A percentile compares a stretch with the other conserved stretches of the same genome.
Evolutionary conservation across 2,888 invertebrate species (phyloP).

Genomic region (Elysia crispata): DNA sequence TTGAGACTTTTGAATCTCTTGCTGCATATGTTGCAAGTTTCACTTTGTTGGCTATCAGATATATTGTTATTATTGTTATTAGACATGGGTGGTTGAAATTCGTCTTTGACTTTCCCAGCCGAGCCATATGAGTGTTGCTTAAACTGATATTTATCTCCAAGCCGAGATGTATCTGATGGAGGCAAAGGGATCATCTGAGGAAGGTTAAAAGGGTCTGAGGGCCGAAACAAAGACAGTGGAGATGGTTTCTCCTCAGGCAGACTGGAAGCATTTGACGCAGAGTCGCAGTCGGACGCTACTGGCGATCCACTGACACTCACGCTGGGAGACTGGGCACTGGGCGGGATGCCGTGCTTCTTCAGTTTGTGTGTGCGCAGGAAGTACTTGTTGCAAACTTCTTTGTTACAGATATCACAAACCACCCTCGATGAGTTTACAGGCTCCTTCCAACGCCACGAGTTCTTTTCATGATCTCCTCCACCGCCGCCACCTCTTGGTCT

Average conservation of each 20-base stretch:
- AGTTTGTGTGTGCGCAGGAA: constrained; percentile 77
- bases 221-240: background rate
- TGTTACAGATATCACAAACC: constrained; percentile 76
- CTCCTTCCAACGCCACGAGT: constrained; percentile 73
- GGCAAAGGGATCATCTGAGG: constrained; percentile 50
- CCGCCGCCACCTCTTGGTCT: constrained; percentile 35
- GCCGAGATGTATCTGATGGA: constrained; percentile 36
- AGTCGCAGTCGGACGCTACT: constrained; percentile 67
- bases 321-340: constrained; percentile 66
- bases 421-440: constrained; percentile 73
- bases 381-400: constrained; percentile 78
- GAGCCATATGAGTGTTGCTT: constrained; percentile 12
- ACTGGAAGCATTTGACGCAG: constrained; percentile 68
- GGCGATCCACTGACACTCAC: constrained; percentile 63
- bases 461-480: constrained; percentile 58
- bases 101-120: constrained; percentile 42
- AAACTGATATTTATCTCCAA: constrained; percentile 29
- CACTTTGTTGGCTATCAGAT: constrained; percentile 55
- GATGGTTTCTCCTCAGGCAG: constrained; percentile 59
- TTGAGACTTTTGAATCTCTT: constrained; percentile 66
- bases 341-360: constrained; percentile 75
- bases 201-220: constrained; percentile 36
- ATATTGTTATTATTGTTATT: constrained; percentile 51
- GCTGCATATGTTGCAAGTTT: constrained; percentile 68
- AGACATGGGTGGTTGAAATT: constrained; percentile 15